Base-by-base conservation (phyloP, 2,113 vertebrate species). In the Cervus canadensis region DNA sequence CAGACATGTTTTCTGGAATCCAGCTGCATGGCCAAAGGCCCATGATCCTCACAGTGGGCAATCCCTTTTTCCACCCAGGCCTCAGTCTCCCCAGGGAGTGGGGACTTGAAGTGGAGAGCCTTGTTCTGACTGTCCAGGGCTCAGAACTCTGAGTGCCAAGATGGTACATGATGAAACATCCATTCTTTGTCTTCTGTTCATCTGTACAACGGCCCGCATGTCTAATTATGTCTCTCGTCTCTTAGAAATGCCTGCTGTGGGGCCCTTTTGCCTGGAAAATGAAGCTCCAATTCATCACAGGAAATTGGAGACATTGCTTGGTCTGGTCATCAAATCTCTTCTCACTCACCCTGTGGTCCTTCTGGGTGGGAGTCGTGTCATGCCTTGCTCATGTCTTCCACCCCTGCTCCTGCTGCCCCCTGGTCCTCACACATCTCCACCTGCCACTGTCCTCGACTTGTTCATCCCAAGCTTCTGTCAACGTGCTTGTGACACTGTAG, bases 31-130 rank as follows among this genome's bases (percentile, higher is more conserved):
- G 84, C 48, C 67, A 71, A 25, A 57, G 59, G 87, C 23, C 5
- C 0, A 0, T 43, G 45, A 16, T 25, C 52, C 3, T 26, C 12
- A 48, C 79, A 0, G 0, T 2, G 13, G 74, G 13, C 28, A 45
- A 1, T 3, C 40, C 30, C 36, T 17, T 84, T 13, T 13, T 45
- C 45, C 14, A 17, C 36, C 33, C 64, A 50, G 40, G 43, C 26
- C 83, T 45, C 64, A 19, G 76, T 40, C 33, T 89, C 48, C 57
- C 43, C 26, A 6, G 10, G 25, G 45, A 25, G 14, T 3, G 19
- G 23, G 19, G 5, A 19, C 48, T 40, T 3, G 50, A 7, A 26
- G 30, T 45, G 19, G 40, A 57, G 7, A 36, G 6, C 7, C n/a
- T 93, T 56, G 33, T 43, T 57, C 8, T 11, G 25, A 21, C 26